Percentiles rank a stretch among this genome's conserved stretches.
Conservation (phyloP, 1,140 invertebrate species). For the Coptotermes formosanus region DNA sequence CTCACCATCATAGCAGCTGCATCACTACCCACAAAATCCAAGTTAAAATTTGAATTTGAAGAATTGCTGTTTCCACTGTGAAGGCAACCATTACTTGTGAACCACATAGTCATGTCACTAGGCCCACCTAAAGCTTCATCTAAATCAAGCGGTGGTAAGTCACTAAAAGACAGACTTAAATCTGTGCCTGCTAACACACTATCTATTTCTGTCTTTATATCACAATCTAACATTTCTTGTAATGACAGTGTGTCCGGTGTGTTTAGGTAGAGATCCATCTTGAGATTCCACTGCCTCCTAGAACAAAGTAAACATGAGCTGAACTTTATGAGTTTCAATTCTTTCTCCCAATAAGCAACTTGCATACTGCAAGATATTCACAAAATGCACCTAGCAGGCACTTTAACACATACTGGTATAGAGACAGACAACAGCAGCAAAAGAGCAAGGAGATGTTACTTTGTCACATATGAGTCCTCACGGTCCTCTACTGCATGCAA, state of each 20-base stretch:
- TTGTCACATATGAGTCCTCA: too few species aligned
- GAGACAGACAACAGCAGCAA: too few species aligned
- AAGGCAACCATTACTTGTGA: slow-evolving; percentile 33
- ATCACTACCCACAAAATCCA: slow-evolving; percentile 70
- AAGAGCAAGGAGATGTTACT: too few species aligned
- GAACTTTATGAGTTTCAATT: not conserved
- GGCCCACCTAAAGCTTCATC: slow-evolving; percentile 29
- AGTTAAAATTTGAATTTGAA: slow-evolving; percentile 52
- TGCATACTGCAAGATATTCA: too few species aligned
- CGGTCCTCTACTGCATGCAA: too few species aligned
- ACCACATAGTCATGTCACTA: slow-evolving; percentile 37
- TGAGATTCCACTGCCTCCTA: slow-evolving; percentile 33
- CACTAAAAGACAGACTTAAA: slow-evolving; percentile 28
- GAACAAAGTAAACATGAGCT: not conserved
- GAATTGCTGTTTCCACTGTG: slow-evolving; percentile 35
- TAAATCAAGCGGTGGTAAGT: slow-evolving; percentile 29
- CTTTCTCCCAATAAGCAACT: too few species aligned
- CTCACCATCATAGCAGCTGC: slow-evolving; percentile 74
- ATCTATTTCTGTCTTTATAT: slow-evolving; percentile 79
- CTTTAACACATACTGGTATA: too few species aligned
- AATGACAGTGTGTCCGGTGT: slow-evolving; percentile 58
- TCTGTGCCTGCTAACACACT: slow-evolving; percentile 63
- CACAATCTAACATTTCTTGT: slow-evolving; percentile 76
- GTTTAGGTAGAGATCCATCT: slow-evolving; percentile 56
- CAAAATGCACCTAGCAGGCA: too few species aligned